Percentiles rank a stretch among this genome's conserved stretches.
Conservation (phyloP, 2,888 invertebrate genomes). For the Blera fallax region DNA sequence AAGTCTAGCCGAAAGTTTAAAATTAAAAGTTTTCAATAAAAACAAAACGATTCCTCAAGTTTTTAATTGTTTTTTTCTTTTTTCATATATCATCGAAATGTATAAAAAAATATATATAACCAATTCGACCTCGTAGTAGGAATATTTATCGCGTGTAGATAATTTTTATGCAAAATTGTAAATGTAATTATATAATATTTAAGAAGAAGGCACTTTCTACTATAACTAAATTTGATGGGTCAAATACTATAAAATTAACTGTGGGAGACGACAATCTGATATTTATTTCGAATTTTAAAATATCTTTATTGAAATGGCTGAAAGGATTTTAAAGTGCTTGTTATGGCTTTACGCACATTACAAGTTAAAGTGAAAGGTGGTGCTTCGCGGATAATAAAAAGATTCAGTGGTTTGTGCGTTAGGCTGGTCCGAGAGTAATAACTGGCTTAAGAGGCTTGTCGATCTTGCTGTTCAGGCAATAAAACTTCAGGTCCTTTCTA, state of each 20-base stretch:
- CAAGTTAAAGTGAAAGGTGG: no score
- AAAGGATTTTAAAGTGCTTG: no score
- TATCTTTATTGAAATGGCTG: no score
- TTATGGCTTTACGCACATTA: no score
- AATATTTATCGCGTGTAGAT: slow-evolving; percentile 45
- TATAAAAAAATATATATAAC: slow-evolving; percentile 73
- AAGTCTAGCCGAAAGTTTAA: slow-evolving; percentile 78
- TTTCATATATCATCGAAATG: slow-evolving; percentile 70
- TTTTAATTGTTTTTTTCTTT: slow-evolving; percentile 46
- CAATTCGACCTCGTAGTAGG: slow-evolving; percentile 44
- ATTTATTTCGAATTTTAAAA: no score
- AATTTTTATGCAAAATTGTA: slow-evolving; percentile 41
- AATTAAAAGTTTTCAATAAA: slow-evolving; percentile 36
- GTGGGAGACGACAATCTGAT: no score
- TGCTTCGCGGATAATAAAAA: no score
- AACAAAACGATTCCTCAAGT: slow-evolving; percentile 39
- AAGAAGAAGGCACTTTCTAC: slow-evolving; percentile 76
- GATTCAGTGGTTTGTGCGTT: no score
- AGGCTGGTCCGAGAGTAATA: no score
- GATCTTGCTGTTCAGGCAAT: no score
- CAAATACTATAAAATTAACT: background rate
- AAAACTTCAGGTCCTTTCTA: no score
- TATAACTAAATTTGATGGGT: background rate
- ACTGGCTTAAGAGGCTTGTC: no score
- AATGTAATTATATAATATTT: slow-evolving; percentile 35